These are phyloP conservation scores for Amblyteles armatorius DNA, from an alignment of 2,888 invertebrate species.

Conservation along the genomic window DNA sequence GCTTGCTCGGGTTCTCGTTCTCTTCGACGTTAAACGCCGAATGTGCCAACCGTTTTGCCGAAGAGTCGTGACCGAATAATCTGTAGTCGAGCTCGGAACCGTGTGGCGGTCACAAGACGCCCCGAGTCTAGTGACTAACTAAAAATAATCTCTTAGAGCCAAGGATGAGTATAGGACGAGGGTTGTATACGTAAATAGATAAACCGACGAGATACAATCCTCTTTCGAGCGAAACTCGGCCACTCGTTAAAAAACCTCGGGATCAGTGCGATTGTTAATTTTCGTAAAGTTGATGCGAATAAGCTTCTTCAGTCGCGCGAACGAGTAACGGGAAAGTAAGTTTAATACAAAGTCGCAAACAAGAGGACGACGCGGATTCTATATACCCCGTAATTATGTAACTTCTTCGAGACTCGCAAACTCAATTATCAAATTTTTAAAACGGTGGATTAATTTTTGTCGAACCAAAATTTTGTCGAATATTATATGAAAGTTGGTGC, in stretches of 20 bases:
- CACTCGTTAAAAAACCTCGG: slow-evolving; percentile 16
- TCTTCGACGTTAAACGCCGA: slow-evolving; percentile 4
- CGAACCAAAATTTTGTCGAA: background rate
- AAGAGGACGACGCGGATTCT: background rate
- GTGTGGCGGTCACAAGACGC: slow-evolving; percentile 75
- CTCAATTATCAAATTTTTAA: background rate
- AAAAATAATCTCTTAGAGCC: slow-evolving; percentile 80
- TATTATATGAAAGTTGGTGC: background rate
- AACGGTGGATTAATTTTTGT: background rate
- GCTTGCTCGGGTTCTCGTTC: slow-evolving; percentile 8
- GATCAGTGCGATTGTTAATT: slow-evolving; percentile 7
- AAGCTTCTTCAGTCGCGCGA: background rate
- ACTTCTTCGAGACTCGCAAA: background rate
- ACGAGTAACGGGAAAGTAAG: slow-evolving; percentile 12
- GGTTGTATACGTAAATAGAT: slow-evolving; percentile 69
- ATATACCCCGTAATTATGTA: background rate
- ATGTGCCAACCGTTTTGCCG: slow-evolving; percentile 27
- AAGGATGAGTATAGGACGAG: slow-evolving; percentile 81
- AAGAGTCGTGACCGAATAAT: slow-evolving; percentile 47
- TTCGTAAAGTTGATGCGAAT: background rate
- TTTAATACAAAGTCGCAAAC: background rate
- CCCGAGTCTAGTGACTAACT: slow-evolving; percentile 73
- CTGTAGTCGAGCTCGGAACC: slow-evolving; percentile 63
- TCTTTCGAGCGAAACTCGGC: slow-evolving; percentile 5
- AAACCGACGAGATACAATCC: slow-evolving; percentile 47